Percentiles rank a stretch among this genome's conserved stretches.
Conservation (phyloP, 2,888 invertebrate species). For the Melolontha melolontha region DNA sequence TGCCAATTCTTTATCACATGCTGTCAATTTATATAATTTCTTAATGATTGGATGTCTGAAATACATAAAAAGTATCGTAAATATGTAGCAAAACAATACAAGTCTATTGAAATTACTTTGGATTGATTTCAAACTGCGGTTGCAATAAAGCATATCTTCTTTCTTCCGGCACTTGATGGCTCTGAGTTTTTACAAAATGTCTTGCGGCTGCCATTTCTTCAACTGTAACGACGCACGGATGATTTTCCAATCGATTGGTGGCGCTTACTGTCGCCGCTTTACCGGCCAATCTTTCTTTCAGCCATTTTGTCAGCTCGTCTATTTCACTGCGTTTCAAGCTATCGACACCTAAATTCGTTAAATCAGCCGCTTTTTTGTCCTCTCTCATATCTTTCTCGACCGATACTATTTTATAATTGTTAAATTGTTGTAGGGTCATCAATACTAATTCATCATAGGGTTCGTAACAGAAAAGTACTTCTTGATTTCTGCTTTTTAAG, state of each 20-base stretch:
- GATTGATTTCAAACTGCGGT: conserved; percentile 94
- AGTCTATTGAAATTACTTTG: conserved; percentile 73
- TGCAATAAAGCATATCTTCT: conserved; percentile 87
- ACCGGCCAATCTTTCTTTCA: conserved; percentile 80
- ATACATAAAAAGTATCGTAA: conserved; percentile 21
- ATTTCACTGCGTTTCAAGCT: conserved; percentile 81
- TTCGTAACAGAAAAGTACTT: conserved; percentile 96
- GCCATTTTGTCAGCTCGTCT: conserved; percentile 82
- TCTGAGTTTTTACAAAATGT: conserved; percentile 92
- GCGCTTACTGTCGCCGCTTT: conserved; percentile 87
- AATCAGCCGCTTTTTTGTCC: conserved; percentile 71
- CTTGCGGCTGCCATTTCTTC: conserved; percentile 97
- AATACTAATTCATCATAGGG: conserved; percentile 97
- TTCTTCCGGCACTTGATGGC: conserved; percentile 84
- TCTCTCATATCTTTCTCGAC: conserved; percentile 94
- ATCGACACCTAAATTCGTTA: conserved; percentile 74
- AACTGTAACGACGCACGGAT: conserved; percentile 95
- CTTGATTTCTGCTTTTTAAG: conserved; percentile 85
- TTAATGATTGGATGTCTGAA: conserved; percentile 88
- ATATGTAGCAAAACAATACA: background rate
- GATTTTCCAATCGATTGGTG: conserved; percentile 85
- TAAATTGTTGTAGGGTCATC: conserved; percentile 88
- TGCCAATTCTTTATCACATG: conserved; percentile 83
- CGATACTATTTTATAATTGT: conserved; percentile 80
- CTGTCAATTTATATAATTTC: conserved; percentile 82